Evolutionary conservation across 1,140 invertebrate genomes (phyloP).

Genomic region (Caenorhabditis elegans): DNA sequence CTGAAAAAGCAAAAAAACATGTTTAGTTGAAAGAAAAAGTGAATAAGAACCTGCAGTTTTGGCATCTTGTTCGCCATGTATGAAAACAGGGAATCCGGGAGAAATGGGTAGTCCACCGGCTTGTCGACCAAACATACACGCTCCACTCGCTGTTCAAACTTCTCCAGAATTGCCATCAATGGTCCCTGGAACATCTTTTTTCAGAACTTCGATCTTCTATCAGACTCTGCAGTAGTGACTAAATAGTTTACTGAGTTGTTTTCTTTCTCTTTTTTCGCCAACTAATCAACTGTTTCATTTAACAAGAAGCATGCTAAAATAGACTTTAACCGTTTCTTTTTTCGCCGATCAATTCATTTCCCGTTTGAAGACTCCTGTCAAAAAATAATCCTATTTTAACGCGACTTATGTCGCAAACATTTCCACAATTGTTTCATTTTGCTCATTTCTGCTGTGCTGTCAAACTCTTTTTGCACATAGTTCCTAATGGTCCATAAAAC

Average conservation of each 20-base stretch:
- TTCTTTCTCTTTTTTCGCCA: background rate
- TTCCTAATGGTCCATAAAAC: too few species aligned
- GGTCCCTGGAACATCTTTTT: conserved; percentile 42
- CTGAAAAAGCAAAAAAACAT: conserved; percentile 47
- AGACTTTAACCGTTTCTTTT: background rate
- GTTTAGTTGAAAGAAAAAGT: background rate
- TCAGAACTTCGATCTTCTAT: background rate
- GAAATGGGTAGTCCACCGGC: conserved; percentile 63
- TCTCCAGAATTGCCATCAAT: conserved; percentile 47
- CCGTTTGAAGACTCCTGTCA: background rate
- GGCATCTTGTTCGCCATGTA: conserved; percentile 61
- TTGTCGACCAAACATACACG: conserved; percentile 60
- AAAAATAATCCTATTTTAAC: background rate
- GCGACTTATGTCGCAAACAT: background rate
- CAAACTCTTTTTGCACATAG: too few species aligned
- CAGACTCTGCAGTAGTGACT: too few species aligned
- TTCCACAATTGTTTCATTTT: background rate
- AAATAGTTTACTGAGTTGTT: too few species aligned
- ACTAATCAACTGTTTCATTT: conserved; percentile 12
- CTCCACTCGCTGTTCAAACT: conserved; percentile 51
- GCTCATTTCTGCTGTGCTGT: background rate
- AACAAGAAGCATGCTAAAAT: too few species aligned
- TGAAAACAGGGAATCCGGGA: conserved; percentile 61
- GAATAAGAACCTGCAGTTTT: conserved; percentile 54
- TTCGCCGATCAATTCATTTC: background rate